phyloP scores from a whole-genome alignment of 2,888 invertebrate genomes.

The Callosobruchus maculatus region DNA sequence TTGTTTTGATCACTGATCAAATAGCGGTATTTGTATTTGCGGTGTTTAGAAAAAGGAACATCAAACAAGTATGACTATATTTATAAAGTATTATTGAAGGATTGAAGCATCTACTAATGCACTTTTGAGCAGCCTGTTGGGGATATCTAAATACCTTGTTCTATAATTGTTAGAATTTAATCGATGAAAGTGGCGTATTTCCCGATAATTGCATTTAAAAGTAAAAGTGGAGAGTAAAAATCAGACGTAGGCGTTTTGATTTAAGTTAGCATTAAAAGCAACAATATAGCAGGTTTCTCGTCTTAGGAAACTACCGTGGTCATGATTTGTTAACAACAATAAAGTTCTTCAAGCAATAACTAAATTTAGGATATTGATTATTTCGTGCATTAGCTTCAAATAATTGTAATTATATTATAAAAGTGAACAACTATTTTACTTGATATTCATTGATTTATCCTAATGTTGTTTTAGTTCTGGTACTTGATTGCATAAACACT shows the following conservation, averaged over 20 bases:
- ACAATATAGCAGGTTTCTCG: not conserved
- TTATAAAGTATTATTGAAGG: too few species aligned
- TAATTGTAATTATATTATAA: too few species aligned
- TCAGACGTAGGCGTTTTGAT: not conserved
- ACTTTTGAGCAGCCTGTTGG: not conserved
- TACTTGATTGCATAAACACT: not conserved
- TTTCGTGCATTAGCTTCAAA: too few species aligned
- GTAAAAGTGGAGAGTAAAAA: not conserved
- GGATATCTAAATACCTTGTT: not conserved
- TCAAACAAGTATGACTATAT: too few species aligned
- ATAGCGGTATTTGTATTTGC: too few species aligned
- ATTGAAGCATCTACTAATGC: too few species aligned
- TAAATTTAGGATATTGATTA: too few species aligned
- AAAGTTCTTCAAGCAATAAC: too few species aligned
- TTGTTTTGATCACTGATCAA: too few species aligned
- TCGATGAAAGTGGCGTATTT: not conserved
- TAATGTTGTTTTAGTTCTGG: not conserved
- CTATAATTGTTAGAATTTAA: not conserved
- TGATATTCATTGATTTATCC: not conserved
- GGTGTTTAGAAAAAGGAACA: too few species aligned
- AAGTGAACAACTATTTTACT: not conserved
- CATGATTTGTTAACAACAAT: too few species aligned
- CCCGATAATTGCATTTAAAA: not conserved
- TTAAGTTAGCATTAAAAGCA: not conserved
- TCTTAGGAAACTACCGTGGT: too few species aligned